These are phyloP conservation scores for Drosophila histrio DNA, from an alignment of 2,888 invertebrate species.

Conservation along the genomic window DNA sequence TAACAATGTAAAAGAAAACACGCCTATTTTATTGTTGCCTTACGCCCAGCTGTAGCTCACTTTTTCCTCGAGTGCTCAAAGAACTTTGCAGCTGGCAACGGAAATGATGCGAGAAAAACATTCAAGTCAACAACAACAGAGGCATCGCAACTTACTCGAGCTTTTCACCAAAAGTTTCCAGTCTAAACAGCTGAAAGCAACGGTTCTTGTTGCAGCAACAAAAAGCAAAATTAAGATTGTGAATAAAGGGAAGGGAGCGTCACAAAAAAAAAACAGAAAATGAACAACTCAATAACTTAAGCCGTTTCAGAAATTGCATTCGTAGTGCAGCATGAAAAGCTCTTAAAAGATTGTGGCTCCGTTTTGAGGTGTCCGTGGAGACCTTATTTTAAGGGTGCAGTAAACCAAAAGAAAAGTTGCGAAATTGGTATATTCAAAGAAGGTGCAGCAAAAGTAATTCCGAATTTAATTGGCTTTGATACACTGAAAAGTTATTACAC, in stretches of 20 bases:
- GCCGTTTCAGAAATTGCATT: slow-evolving; percentile 25
- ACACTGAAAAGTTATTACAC: background rate
- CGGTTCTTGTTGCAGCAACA: background rate
- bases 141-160: slow-evolving; percentile 34
- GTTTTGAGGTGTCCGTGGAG: background rate
- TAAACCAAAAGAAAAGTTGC: slow-evolving; percentile 24
- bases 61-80: slow-evolving; percentile 6
- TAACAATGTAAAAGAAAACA: background rate
- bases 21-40: background rate
- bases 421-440: slow-evolving; percentile 7
- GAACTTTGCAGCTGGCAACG: slow-evolving; percentile 30
- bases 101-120: slow-evolving; percentile 50
- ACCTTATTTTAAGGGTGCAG: slow-evolving; percentile 8
- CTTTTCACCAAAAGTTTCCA: slow-evolving; percentile 35
- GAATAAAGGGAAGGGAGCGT: background rate
- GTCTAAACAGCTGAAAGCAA: slow-evolving; percentile 42
- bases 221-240: background rate
- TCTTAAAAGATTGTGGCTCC: slow-evolving; percentile 25
- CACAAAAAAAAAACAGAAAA: slow-evolving; percentile 2
- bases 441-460: background rate
- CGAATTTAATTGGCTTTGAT: background rate
- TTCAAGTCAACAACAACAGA: slow-evolving; percentile 23
- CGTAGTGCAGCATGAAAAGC: slow-evolving; percentile 19
- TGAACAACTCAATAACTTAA: slow-evolving; percentile 14
- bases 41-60: slow-evolving; percentile 9